Percentiles rank a stretch among this genome's conserved stretches.
Evolutionary conservation across 2,113 vertebrate genomes (phyloP).

Genomic region (Cariama cristata): DNA sequence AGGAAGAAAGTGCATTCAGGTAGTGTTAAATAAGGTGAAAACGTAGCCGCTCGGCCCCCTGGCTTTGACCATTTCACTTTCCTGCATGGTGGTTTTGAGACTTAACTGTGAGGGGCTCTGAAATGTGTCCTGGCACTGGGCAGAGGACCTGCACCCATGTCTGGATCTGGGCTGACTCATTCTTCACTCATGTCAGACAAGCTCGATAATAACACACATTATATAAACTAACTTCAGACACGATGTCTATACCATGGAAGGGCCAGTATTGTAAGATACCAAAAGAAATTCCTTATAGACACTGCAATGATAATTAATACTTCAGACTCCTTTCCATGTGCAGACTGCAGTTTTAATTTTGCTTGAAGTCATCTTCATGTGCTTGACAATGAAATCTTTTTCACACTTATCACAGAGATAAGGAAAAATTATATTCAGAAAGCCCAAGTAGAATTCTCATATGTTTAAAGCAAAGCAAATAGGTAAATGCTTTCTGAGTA

Average conservation of each 20-base stretch:
- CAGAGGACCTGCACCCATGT: background rate
- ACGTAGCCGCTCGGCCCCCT: background rate
- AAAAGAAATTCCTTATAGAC: background rate
- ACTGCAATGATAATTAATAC: background rate
- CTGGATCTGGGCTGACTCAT: background rate
- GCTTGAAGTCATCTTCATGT: background rate
- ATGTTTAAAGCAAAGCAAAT: background rate
- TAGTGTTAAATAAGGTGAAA: background rate
- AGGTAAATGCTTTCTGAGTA: background rate
- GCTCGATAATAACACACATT: background rate
- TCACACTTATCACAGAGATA: background rate
- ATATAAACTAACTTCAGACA: background rate
- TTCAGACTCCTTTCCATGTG: background rate
- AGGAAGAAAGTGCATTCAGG: background rate
- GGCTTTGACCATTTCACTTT: background rate
- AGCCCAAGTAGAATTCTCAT: background rate
- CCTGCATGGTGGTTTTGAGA: accelerated
- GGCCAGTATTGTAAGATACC: background rate
- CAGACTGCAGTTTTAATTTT: background rate
- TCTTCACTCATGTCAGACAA: background rate
- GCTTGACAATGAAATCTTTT: background rate
- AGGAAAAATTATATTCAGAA: background rate
- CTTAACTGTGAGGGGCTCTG: background rate
- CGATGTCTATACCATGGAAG: background rate
- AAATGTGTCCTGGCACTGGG: background rate